A percentile compares a stretch with the other conserved stretches of the same genome.
These are phyloP conservation scores for Potamilus streckersoni DNA, from an alignment of 1,140 invertebrate species.

Conservation along the genomic window DNA sequence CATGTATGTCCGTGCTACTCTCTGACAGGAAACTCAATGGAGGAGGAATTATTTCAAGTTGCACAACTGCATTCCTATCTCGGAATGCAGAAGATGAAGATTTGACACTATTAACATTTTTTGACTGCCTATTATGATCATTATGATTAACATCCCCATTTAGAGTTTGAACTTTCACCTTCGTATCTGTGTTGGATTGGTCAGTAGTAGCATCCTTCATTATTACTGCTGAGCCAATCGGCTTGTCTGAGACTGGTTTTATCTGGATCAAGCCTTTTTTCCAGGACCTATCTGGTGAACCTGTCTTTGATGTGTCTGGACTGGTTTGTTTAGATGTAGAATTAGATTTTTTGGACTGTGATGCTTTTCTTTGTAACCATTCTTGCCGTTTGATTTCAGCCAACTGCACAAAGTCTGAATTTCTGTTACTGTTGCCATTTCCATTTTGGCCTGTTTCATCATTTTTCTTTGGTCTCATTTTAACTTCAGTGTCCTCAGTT, in stretches of 20 bases:
- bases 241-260: constrained; percentile 20
- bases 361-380: constrained; percentile 50
- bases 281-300: constrained; percentile 25
- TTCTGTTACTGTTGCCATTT: constrained; percentile 19
- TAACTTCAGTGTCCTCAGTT: neutral
- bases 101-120: constrained; percentile 36
- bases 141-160: constrained; percentile 23
- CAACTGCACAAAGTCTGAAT: constrained; percentile 52
- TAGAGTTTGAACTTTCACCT: constrained; percentile 11
- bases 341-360: constrained; percentile 19
- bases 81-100: constrained; percentile 52
- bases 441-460: constrained; percentile 23
- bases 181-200: constrained; percentile 1
- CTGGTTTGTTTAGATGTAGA: constrained; percentile 28
- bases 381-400: constrained; percentile 60
- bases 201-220: constrained; percentile 5
- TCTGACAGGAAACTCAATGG: constrained; percentile 48
- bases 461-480: constrained; percentile 10
- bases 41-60: constrained; percentile 59
- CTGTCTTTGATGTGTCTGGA: constrained; percentile 22
- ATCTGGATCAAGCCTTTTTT: constrained; percentile 11
- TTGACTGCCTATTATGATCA: constrained; percentile 5
- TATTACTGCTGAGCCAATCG: neutral
- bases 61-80: constrained; percentile 41
- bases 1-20: constrained; percentile 14